phyloP scores from a whole-genome alignment of 2,888 invertebrate genomes.

The Hemithea aestivaria region DNA sequence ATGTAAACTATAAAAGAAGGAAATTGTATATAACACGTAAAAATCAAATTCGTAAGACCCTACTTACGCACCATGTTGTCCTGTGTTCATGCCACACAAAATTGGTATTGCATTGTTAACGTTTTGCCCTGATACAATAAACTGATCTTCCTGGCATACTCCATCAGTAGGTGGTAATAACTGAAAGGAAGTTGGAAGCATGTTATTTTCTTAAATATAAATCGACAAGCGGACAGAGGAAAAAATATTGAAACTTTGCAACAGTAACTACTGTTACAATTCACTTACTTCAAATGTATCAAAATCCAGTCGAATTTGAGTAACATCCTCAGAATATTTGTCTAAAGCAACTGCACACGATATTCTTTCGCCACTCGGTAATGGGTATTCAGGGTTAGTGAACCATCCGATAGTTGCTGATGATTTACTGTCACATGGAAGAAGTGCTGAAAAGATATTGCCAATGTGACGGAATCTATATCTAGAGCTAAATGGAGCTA shows the following conservation, averaged over 20 bases:
- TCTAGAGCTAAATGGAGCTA: too few relatives aligned
- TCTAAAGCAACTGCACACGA: slow-evolving; percentile 83
- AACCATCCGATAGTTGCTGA: slow-evolving; percentile 83
- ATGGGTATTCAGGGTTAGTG: slow-evolving; percentile 84
- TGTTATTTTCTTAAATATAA: too few relatives aligned
- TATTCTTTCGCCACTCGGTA: slow-evolving; percentile 75
- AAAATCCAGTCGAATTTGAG: slow-evolving; percentile 85
- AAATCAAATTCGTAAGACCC: background rate
- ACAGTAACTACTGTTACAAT: background rate
- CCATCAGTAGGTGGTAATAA: slow-evolving; percentile 83
- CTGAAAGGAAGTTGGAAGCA: too few relatives aligned
- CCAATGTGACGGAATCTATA: too few relatives aligned
- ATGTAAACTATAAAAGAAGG: slow-evolving; percentile 81
- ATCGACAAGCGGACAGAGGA: too few relatives aligned
- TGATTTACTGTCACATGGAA: slow-evolving; percentile 82
- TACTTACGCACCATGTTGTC: slow-evolving; percentile 83
- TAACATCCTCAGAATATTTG: slow-evolving; percentile 79
- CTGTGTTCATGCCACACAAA: slow-evolving; percentile 87
- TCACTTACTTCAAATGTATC: slow-evolving; percentile 81
- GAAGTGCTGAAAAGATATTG: slow-evolving; percentile 81
- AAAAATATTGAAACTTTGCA: too few relatives aligned
- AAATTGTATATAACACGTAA: background rate
- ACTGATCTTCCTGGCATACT: slow-evolving; percentile 83
- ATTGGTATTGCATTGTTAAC: slow-evolving; percentile 83
- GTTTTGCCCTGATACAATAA: slow-evolving; percentile 85